A percentile compares a stretch with the other conserved stretches of the same genome.
phyloP scores from a whole-genome alignment of 2,888 invertebrate genomes.

The Deroplatys truncata region DNA sequence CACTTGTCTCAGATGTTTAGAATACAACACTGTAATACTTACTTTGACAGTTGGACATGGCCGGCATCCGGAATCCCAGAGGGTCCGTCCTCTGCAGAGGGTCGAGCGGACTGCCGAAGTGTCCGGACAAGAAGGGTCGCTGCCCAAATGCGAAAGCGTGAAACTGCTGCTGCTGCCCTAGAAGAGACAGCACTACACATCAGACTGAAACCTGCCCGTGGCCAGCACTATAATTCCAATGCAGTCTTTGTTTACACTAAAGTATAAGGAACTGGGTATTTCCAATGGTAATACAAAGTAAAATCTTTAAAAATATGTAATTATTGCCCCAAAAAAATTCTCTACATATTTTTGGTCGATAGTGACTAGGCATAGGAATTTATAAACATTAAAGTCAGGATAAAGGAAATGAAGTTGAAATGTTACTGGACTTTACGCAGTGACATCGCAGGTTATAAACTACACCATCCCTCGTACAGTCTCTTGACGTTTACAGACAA shows the following conservation, averaged over 20 bases:
- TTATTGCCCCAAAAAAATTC: too few species aligned
- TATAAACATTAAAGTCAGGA: too few species aligned
- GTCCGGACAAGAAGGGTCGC: constrained; percentile 77
- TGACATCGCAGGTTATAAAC: too few species aligned
- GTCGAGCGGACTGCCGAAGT: constrained; percentile 45
- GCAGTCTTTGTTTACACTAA: not conserved
- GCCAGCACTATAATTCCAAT: not conserved
- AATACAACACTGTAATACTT: constrained; percentile 50
- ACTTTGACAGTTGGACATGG: constrained; percentile 85
- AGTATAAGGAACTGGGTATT: not conserved
- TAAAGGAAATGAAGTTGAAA: too few species aligned
- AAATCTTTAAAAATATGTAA: too few species aligned
- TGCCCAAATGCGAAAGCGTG: constrained; percentile 77
- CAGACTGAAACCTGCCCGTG: constrained; percentile 32
- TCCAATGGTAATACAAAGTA: too few species aligned
- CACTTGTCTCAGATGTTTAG: too few species aligned
- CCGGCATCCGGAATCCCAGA: constrained; percentile 69
- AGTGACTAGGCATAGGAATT: too few species aligned
- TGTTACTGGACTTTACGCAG: too few species aligned
- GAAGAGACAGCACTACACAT: constrained; percentile 74
- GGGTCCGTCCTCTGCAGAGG: constrained; percentile 62
- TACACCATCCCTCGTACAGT: too few species aligned
- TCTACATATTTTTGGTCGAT: too few species aligned
- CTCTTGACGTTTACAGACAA: too few species aligned
- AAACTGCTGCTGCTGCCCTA: constrained; percentile 95